Conservation (phyloP, 2,113 vertebrate genomes). For the Malurus cyaneus region DNA sequence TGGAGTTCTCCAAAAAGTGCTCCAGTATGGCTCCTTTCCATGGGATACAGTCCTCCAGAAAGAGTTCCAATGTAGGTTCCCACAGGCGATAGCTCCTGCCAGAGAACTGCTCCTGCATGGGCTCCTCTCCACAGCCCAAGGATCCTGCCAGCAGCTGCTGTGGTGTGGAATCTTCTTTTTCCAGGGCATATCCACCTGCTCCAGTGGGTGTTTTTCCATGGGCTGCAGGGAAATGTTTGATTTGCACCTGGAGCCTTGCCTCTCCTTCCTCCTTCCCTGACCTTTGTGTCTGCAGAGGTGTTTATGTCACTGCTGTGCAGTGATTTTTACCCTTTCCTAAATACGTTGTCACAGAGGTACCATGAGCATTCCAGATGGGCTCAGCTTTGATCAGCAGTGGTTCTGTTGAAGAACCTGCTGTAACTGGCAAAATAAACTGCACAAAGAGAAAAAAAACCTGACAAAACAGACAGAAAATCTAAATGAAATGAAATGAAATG, state of each 20-base stretch:
- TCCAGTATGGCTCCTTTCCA: not conserved
- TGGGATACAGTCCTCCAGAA: not conserved
- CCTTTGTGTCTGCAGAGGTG: not conserved
- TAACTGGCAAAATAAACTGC: not conserved
- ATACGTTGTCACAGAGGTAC: not conserved
- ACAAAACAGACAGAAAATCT: not conserved
- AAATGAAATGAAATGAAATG: not conserved
- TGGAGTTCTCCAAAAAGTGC: not conserved
- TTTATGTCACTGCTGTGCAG: not conserved
- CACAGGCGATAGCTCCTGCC: accelerated
- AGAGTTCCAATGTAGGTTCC: not conserved
- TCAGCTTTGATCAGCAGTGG: not conserved
- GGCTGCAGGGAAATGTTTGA: not conserved
- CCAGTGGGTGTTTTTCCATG: not conserved
- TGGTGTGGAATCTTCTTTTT: accelerated
- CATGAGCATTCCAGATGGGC: accelerated
- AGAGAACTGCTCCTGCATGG: not conserved
- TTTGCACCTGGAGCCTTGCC: not conserved
- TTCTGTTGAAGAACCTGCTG: not conserved
- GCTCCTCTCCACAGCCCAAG: not conserved
- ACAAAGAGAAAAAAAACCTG: not conserved
- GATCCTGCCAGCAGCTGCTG: not conserved
- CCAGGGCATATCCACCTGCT: not conserved
- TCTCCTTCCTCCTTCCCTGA: not conserved
- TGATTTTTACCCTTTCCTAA: not conserved